Base-by-base conservation (phyloP, 2,113 vertebrate species). In the Procavia capensis region DNA sequence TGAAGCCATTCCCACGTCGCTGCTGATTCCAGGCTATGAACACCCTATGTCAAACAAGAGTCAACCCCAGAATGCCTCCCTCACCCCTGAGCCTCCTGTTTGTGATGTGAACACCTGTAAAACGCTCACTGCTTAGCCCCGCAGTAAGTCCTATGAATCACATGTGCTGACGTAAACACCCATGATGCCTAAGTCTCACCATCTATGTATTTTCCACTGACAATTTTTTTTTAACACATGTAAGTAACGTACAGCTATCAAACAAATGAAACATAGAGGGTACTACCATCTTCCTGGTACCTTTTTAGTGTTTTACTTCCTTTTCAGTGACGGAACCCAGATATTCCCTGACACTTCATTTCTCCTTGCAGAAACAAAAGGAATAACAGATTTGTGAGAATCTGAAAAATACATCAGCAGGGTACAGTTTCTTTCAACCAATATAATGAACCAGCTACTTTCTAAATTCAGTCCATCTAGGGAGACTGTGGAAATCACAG, bases 141-240 rank as follows among this genome's bases (percentile, higher is more conserved):
- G n/a, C 9, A 27, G 9, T 25, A 54, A 39, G 47, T 57, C 45
- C 66, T 86, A 25, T 24, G 47, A 39, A 1, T 10, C 5, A 17
- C 1, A 0, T 5, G 20, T 29, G 25, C 2, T 2, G 29, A 4
- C 0, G 6, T 11, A 1, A 6, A 3, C 29, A 5, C 14, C 16
- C 13, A 25, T 19, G 7, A 1, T 29, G 8, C 27, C 61, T 27
- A 64, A 29, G 27, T 34, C 34, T n/a, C 66, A n/a, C 66, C 22
- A 61, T 17, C 34, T 68, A 17, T 19, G 11, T 68, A 19, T n/a
- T n/a, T 68, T 31, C 19, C 29, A 27, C 1, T 59, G 75, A 16
- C 3, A 4, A n/a, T 27, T 31, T 61, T 72, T 64, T 39, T 31
- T 72, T 54, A 34, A 8, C 27, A 29, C 10, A 24, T 4, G 8